Evolutionary conservation across 2,888 invertebrate species (phyloP), one percentile per base, ranked within the genome.

Genomic region (Standfussiana lucernea): DNA sequence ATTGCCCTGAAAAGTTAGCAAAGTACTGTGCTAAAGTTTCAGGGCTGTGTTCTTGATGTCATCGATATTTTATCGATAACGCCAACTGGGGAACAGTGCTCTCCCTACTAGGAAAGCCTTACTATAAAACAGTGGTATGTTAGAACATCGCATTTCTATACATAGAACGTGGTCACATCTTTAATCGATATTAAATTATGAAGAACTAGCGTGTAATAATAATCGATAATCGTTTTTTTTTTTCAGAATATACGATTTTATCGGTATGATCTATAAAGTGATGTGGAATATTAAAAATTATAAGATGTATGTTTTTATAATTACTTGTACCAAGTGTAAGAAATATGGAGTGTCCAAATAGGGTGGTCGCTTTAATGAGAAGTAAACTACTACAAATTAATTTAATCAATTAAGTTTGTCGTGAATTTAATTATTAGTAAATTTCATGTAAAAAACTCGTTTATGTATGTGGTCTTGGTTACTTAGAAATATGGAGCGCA

Each of bases 101-200:
- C 61, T 70, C 70, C 37, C 80, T 79, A 86, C 85, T 82, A 86
- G 80, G 81, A 85, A 82, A 79, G 78, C 67, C 78, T 73, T 88
- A 88, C 84, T 86, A 89, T 89, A 89, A 89, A 87, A 84, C 85
- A 84, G 81, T 79, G 90, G 88, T 86, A 89, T 89, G 88, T 86
- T 68, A 75, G 67, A 74, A 69, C 75, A 75, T 87, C 81, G 82
- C 82, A 75, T 81, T 82, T 87, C 86, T 88, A 87, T 83, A 84
- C 85, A 88, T 84, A 88, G 85, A 85, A 80, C 82, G 28, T 82
- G 64, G 86, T 79, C 83, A 81, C 71, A 42, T 72, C 83, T 89
- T 77, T 89, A 88, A 86, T 89, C 79, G 84, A 89, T 86, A 84
- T 88, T 79, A 88, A 86, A 86, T 89, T 88, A 88, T 88, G 76